Conservation (phyloP, 2,888 invertebrate genomes). For the Eristalinus aeneus region DNA sequence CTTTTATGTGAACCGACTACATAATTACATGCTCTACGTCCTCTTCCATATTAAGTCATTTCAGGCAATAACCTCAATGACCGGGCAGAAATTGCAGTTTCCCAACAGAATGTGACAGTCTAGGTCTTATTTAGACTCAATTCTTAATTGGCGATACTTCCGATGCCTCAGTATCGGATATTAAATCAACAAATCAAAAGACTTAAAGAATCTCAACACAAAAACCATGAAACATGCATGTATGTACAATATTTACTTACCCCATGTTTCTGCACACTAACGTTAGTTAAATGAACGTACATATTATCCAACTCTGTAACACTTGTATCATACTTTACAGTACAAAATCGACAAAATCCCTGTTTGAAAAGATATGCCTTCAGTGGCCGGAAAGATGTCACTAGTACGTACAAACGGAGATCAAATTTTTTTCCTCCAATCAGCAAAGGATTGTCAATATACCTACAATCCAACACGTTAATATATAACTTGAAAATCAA, state of each 20-base stretch:
- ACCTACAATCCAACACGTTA: slow-evolving; percentile 81
- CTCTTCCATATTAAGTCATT: too few relatives aligned
- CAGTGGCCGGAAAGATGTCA: slow-evolving; percentile 95
- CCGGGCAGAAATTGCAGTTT: too few relatives aligned
- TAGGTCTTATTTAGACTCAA: too few relatives aligned
- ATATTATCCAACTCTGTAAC: slow-evolving; percentile 93
- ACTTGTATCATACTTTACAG: slow-evolving; percentile 95
- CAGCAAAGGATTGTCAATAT: slow-evolving; percentile 96
- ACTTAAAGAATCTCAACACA: not conserved
- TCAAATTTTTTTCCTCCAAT: slow-evolving; percentile 99
- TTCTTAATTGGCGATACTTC: too few relatives aligned
- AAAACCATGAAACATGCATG: not conserved
- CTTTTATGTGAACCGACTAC: too few relatives aligned
- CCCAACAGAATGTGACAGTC: too few relatives aligned
- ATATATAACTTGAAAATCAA: not conserved
- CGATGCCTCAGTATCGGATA: too few relatives aligned
- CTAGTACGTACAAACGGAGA: slow-evolving; percentile 93
- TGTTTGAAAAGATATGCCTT: slow-evolving; percentile 95
- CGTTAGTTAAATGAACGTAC: slow-evolving; percentile 97
- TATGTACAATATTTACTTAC: slow-evolving; percentile 81
- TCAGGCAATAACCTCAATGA: too few relatives aligned
- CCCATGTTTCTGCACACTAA: slow-evolving; percentile 98
- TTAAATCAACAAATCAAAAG: too few relatives aligned
- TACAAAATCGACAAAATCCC: slow-evolving; percentile 97
- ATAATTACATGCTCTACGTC: too few relatives aligned